Percentiles rank a stretch among this genome's conserved stretches.
Conservation (phyloP, 2,113 vertebrate species). For the Corythornis vintsioides region DNA sequence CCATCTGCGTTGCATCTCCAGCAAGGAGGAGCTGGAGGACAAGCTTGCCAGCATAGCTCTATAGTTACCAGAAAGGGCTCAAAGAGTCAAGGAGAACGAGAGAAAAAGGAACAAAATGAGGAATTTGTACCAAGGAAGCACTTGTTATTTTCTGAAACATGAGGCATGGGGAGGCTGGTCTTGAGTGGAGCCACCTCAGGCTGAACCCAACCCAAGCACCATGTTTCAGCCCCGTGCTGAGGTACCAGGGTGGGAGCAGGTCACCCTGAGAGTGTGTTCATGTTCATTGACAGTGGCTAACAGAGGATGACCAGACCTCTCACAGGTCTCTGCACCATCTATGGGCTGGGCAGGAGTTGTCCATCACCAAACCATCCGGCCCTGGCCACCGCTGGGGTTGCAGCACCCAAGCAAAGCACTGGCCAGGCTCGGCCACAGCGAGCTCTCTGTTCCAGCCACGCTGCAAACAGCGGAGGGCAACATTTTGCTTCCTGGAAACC, state of each 20-base stretch:
- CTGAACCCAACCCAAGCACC: not conserved
- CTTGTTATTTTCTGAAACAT: not conserved
- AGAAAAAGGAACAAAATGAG: not conserved
- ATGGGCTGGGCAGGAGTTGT: not conserved
- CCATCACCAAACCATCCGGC: not conserved
- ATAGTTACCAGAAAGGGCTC: not conserved
- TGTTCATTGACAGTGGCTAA: accelerated
- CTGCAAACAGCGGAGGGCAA: constrained; percentile 65
- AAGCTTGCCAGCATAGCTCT: not conserved
- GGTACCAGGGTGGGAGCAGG: not conserved
- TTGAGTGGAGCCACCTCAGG: not conserved
- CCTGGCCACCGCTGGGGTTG: not conserved
- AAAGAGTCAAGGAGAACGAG: not conserved
- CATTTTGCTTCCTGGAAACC: constrained; percentile 66
- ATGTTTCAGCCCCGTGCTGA: accelerated
- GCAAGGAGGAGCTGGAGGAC: constrained; percentile 8
- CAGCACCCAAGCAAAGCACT: accelerated
- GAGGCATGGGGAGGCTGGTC: not conserved
- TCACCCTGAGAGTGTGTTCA: not conserved
- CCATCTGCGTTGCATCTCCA: not conserved
- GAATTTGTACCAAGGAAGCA: not conserved
- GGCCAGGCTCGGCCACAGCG: accelerated
- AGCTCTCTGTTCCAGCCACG: not conserved
- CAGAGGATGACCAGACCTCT: accelerated
- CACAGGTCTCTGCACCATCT: not conserved